Evolutionary conservation across 1,140 invertebrate species (phyloP).

Genomic region (Anagrus nilaparvatae): DNA sequence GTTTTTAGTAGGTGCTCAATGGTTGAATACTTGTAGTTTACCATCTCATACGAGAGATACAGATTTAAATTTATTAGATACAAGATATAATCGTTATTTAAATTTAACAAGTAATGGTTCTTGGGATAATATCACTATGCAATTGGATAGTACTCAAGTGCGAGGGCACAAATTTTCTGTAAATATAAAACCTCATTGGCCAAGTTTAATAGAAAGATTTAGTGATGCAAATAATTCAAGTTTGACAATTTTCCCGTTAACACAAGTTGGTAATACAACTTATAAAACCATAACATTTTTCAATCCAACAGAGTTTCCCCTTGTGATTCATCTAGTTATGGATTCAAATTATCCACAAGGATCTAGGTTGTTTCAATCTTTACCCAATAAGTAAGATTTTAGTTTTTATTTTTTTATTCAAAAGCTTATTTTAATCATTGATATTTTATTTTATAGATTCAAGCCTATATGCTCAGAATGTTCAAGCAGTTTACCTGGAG

Average conservation of each 20-base stretch:
- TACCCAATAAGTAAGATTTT: constrained; percentile 35
- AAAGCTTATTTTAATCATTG: background rate
- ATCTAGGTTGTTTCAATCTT: constrained; percentile 40
- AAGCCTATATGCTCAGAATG: constrained; percentile 33
- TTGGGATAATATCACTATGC: constrained; percentile 61
- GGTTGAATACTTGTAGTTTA: constrained; percentile 59
- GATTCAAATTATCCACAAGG: constrained; percentile 47
- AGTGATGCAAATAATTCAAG: constrained; percentile 37
- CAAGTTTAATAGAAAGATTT: constrained; percentile 39
- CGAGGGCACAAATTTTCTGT: constrained; percentile 60
- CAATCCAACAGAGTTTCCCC: constrained; percentile 51
- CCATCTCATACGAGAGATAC: constrained; percentile 51
- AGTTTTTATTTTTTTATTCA: background rate
- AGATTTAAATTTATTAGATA: constrained; percentile 51
- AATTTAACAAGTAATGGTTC: constrained; percentile 40
- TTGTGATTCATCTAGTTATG: constrained; percentile 53
- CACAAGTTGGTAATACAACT: constrained; percentile 71
- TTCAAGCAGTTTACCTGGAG: constrained; percentile 26
- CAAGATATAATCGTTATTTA: constrained; percentile 45
- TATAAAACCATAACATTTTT: constrained; percentile 48
- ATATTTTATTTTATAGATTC: constrained; percentile 24
- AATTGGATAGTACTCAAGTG: constrained; percentile 67
- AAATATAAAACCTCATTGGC: constrained; percentile 65
- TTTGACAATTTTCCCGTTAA: constrained; percentile 63
- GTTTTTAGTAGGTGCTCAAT: constrained; percentile 49